Percentiles rank a stretch among this genome's conserved stretches.
Evolutionary conservation across 2,113 vertebrate genomes (phyloP).

Genomic region (Perca schrenkii): DNA sequence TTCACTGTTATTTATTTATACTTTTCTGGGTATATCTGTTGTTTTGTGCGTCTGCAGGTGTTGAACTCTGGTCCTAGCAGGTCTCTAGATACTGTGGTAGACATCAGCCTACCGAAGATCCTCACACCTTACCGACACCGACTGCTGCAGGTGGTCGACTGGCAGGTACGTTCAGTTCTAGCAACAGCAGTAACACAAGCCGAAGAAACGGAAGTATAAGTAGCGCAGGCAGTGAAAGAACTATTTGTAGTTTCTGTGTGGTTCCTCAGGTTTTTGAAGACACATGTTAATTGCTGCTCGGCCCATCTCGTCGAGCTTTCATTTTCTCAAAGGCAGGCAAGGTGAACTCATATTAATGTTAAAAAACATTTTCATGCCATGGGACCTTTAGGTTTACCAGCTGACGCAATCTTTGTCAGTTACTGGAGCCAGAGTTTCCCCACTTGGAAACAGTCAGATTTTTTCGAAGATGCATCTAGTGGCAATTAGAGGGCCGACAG

Average conservation of each 20-base stretch:
- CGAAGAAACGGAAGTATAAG: background rate
- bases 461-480: background rate
- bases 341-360: no score
- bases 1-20: background rate
- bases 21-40: background rate
- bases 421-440: background rate
- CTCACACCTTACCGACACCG: conserved; percentile 83
- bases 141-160: conserved; percentile 87
- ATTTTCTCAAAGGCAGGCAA: no score
- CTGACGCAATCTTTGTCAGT: background rate
- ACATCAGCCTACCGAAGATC: conserved; percentile 89
- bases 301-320: no score
- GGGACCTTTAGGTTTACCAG: background rate
- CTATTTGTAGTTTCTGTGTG: background rate
- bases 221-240: background rate
- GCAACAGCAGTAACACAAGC: background rate
- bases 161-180: conserved; percentile 85
- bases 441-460: background rate
- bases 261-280: background rate
- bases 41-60: conserved; percentile 83
- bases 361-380: no score
- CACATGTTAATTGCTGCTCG: background rate
- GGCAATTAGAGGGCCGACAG: background rate
- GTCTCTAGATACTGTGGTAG: conserved; percentile 85
- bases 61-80: conserved; percentile 91